Conservation (phyloP, 2,113 vertebrate genomes). For the Ceyx melanurus region DNA sequence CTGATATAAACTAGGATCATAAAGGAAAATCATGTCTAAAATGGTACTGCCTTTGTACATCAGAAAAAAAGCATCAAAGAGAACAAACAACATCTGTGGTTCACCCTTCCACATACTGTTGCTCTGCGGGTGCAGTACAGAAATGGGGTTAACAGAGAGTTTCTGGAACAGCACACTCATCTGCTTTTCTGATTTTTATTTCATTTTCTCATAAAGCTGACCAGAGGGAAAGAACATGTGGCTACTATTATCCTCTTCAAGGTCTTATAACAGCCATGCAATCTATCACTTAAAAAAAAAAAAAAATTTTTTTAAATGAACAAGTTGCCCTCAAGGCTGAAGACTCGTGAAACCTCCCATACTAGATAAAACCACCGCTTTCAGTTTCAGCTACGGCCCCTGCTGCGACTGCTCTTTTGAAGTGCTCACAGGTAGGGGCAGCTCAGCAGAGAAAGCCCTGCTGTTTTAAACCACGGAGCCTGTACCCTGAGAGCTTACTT, state of each 20-base stretch:
- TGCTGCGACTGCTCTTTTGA: constrained; percentile 30
- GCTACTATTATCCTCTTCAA: background rate
- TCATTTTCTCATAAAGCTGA: constrained; percentile 32
- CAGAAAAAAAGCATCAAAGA: background rate
- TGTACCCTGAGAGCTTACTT: constrained; percentile 1
- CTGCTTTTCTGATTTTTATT: background rate
- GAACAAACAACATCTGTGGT: background rate
- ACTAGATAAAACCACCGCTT: constrained; percentile 6
- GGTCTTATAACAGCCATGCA: constrained; percentile 19
- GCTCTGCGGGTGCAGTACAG: background rate
- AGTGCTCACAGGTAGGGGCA: constrained; percentile 11
- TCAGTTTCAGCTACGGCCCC: background rate
- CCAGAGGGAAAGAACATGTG: background rate
- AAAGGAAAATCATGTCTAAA: background rate
- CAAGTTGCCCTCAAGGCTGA: background rate
- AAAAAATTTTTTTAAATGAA: constrained; percentile 33
- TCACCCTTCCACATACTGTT: background rate
- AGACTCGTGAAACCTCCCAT: background rate
- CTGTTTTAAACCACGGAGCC: constrained; percentile 17
- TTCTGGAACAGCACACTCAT: background rate
- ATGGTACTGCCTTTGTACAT: background rate
- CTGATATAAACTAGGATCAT: background rate
- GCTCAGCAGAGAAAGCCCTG: constrained; percentile 7
- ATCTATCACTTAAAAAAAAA: background rate
- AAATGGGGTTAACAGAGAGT: background rate